A percentile compares a stretch with the other conserved stretches of the same genome.
Conservation (phyloP, 2,888 invertebrate species). For the Zaprionus lineosus region DNA sequence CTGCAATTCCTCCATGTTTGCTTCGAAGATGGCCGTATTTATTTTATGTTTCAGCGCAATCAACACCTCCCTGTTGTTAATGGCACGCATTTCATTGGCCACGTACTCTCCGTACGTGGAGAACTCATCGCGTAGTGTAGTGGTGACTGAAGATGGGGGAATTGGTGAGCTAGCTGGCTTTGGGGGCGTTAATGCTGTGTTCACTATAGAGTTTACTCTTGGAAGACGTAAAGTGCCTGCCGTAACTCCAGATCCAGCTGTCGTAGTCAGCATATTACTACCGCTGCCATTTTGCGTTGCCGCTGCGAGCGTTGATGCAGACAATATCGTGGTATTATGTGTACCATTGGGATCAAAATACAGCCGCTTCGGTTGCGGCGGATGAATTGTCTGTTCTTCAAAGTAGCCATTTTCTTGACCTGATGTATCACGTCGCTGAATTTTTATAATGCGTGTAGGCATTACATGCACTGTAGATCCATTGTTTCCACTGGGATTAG, state of each 20-base stretch:
- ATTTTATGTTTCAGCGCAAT: conserved; percentile 85
- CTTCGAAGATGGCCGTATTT: conserved; percentile 85
- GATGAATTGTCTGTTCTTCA: conserved; percentile 69
- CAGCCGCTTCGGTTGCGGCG: conserved; percentile 65
- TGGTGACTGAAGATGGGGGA: conserved; percentile 40
- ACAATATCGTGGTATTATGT: conserved; percentile 67
- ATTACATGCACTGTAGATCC: conserved; percentile 50
- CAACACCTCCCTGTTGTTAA: conserved; percentile 85
- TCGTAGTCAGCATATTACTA: conserved; percentile 42
- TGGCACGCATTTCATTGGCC: conserved; percentile 85
- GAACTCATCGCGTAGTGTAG: conserved; percentile 84
- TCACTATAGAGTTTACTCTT: conserved; percentile 52
- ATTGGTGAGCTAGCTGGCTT: conserved; percentile 42
- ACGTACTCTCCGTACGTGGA: conserved; percentile 86
- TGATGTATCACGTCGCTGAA: conserved; percentile 78
- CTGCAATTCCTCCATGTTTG: conserved; percentile 85
- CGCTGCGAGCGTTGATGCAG: conserved; percentile 61
- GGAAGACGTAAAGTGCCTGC: conserved; percentile 56
- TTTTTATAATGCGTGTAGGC: conserved; percentile 79
- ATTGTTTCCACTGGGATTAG: conserved; percentile 23
- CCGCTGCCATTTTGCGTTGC: conserved; percentile 47
- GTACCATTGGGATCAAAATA: conserved; percentile 72
- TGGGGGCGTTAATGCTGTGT: conserved; percentile 38
- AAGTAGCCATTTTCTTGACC: conserved; percentile 72
- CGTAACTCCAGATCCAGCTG: conserved; percentile 35